phyloP scores from a whole-genome alignment of 2,797 vertebrate species.

The Rhinella marina region DNA sequence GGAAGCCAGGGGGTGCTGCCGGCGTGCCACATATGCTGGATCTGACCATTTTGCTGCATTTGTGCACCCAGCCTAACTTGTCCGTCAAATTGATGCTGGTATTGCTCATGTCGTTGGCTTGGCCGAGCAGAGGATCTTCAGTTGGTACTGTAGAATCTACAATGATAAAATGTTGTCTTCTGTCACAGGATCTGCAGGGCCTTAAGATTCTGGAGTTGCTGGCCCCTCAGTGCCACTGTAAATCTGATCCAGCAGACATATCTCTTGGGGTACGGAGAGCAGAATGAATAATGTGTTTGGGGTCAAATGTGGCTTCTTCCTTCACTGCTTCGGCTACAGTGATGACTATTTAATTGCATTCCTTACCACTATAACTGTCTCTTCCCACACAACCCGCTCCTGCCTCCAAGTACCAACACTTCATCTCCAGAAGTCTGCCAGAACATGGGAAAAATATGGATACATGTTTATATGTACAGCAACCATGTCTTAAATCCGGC shows the following conservation, averaged over 20 bases:
- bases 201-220: neutral
- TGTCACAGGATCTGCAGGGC: neutral
- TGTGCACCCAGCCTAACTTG: too few species aligned
- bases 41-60: too few species aligned
- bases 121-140: too few species aligned
- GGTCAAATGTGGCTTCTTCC: slow-evolving; percentile 21
- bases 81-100: too few species aligned
- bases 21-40: too few species aligned
- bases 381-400: neutral
- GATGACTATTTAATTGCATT: slow-evolving; percentile 16
- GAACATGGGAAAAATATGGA: neutral
- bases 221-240: neutral
- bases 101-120: too few species aligned
- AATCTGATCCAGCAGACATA: neutral
- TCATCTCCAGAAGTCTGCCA: neutral
- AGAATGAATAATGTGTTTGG: slow-evolving; percentile 2
- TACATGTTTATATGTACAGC: neutral
- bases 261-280: slow-evolving; percentile 12
- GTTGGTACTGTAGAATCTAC: too few species aligned
- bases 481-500: neutral
- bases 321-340: neutral
- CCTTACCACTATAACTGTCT: slow-evolving; percentile 9
- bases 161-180: neutral
- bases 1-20: too few species aligned
- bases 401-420: neutral